phyloP scores from a whole-genome alignment of 1,140 invertebrate genomes.

The Drosophila repletoides region DNA sequence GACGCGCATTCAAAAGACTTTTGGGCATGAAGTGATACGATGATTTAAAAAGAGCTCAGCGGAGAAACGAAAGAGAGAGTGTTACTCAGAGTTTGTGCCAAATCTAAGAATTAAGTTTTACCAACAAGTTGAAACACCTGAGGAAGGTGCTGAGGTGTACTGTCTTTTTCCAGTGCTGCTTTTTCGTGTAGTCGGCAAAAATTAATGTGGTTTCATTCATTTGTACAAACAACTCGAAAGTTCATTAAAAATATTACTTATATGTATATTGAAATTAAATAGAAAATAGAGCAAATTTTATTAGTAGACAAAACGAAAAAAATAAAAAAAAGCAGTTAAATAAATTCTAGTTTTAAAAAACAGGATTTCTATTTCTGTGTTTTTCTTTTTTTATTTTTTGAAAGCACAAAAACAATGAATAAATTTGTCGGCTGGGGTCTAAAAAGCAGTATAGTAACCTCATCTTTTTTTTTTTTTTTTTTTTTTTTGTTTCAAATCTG shows the following conservation, averaged over 20 bases:
- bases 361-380: neutral
- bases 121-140: conserved; percentile 24
- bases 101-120: conserved; percentile 25
- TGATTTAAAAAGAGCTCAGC: neutral
- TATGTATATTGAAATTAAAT: neutral
- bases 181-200: neutral
- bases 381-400: neutral
- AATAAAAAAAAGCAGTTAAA: too few relatives aligned
- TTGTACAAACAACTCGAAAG: conserved; percentile 30
- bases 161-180: neutral
- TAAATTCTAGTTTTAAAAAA: neutral
- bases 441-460: too few relatives aligned
- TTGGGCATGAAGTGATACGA: conserved; percentile 85
- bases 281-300: conserved; percentile 11
- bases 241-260: conserved; percentile 13
- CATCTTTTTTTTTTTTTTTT: neutral
- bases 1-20: conserved; percentile 94
- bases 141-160: neutral
- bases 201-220: conserved; percentile 33
- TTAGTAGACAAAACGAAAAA: too few relatives aligned
- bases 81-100: conserved; percentile 67
- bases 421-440: neutral
- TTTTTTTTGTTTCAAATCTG: conserved; percentile 12
- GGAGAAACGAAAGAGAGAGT: conserved; percentile 16
- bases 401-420: too few relatives aligned